A percentile compares a stretch with the other conserved stretches of the same genome.
These are phyloP conservation scores for Ormyrus thymus DNA, from an alignment of 2,888 invertebrate genomes.

Conservation along the genomic window DNA sequence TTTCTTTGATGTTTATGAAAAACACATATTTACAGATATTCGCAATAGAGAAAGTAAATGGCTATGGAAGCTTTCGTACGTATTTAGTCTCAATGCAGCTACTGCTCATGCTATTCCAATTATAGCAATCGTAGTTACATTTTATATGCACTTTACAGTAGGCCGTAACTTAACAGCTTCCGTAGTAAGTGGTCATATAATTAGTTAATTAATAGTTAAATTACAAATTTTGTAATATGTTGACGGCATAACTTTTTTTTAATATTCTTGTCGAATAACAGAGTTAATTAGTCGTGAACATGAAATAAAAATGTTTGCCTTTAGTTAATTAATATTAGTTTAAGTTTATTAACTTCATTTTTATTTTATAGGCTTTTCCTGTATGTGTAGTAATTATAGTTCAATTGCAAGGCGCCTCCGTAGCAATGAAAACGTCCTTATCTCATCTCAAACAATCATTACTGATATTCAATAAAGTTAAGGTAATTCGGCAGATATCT, in stretches of 20 bases:
- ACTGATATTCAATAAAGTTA: slow-evolving; percentile 67
- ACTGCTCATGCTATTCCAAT: slow-evolving; percentile 79
- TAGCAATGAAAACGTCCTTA: slow-evolving; percentile 67
- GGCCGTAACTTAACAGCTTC: slow-evolving; percentile 79
- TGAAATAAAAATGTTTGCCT: too few species aligned
- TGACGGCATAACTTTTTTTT: not conserved
- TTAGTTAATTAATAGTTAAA: not conserved
- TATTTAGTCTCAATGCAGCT: slow-evolving; percentile 79
- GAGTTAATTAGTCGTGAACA: too few species aligned
- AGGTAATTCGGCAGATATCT: slow-evolving; percentile 62
- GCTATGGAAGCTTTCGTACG: slow-evolving; percentile 78
- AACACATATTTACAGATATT: slow-evolving; percentile 71
- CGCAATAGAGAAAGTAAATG: slow-evolving; percentile 76
- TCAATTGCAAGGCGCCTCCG: slow-evolving; percentile 69
- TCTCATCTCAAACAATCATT: slow-evolving; percentile 66
- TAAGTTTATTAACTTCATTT: too few species aligned
- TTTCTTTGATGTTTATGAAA: not conserved
- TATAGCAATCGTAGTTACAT: slow-evolving; percentile 78
- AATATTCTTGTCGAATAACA: not conserved
- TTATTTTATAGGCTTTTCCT: slow-evolving; percentile 70
- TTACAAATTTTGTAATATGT: not conserved
- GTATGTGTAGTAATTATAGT: slow-evolving; percentile 69
- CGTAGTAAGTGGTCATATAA: slow-evolving; percentile 74
- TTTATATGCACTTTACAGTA: slow-evolving; percentile 77
- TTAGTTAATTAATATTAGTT: too few species aligned